These are phyloP conservation scores for Melangyna quadrimaculata DNA, from an alignment of 2,888 invertebrate species.

Conservation along the genomic window DNA sequence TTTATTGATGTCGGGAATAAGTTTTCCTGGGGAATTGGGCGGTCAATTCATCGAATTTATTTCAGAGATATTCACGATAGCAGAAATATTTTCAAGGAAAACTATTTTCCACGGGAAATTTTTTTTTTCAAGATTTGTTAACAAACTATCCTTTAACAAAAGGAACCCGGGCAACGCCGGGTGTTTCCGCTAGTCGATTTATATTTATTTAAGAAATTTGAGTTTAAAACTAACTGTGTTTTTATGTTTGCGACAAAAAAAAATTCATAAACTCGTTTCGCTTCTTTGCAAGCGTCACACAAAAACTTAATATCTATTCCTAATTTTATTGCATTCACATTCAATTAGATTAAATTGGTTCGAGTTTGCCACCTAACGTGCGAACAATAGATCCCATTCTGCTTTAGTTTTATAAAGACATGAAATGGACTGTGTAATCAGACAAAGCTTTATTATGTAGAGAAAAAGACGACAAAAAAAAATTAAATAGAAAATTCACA, in stretches of 20 bases:
- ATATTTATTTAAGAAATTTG: neutral
- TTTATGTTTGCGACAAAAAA: neutral
- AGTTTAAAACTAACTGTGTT: neutral
- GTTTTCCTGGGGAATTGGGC: too few relatives aligned
- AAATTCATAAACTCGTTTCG: neutral
- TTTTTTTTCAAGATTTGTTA: too few relatives aligned
- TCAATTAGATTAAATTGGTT: conserved; percentile 48
- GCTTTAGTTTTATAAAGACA: neutral
- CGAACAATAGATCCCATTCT: neutral
- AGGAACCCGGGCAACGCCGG: too few relatives aligned
- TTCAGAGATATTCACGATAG: too few relatives aligned
- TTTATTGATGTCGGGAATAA: too few relatives aligned
- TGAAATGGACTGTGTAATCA: neutral
- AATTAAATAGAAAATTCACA: conserved; percentile 19
- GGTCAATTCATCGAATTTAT: too few relatives aligned
- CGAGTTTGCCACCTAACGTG: conserved; percentile 13
- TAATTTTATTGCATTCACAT: conserved; percentile 49
- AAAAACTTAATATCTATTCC: neutral
- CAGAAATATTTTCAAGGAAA: too few relatives aligned
- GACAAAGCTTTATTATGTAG: neutral
- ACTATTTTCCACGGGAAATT: too few relatives aligned
- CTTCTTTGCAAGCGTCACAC: neutral
- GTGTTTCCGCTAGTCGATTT: too few relatives aligned
- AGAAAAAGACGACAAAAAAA: neutral
- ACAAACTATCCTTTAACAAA: too few relatives aligned